Evolutionary conservation across 2,888 invertebrate species (phyloP).

Genomic region (Drosophila greeni): DNA sequence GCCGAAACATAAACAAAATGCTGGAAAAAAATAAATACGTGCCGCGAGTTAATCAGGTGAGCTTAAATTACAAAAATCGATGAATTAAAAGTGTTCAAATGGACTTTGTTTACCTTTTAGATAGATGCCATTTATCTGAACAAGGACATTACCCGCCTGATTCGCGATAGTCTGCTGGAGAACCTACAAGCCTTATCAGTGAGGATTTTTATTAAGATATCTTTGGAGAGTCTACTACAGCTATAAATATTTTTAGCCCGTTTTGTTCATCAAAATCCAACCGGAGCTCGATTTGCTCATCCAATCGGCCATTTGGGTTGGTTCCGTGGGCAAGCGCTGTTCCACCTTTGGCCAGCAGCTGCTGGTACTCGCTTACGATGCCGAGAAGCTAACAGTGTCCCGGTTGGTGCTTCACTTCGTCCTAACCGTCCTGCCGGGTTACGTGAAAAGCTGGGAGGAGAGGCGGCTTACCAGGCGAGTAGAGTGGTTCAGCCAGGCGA

Average conservation of each 20-base stretch:
- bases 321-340: conserved; percentile 84
- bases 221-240: too few relatives aligned
- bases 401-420: conserved; percentile 83
- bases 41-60: conserved; percentile 80
- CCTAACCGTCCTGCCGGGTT: conserved; percentile 82
- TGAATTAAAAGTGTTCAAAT: neutral
- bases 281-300: conserved; percentile 86
- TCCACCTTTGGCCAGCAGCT: conserved; percentile 91
- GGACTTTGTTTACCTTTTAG: conserved; percentile 73
- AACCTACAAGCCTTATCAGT: conserved; percentile 85
- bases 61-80: neutral
- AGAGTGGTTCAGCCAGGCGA: conserved; percentile 79
- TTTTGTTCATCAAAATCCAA: conserved; percentile 81
- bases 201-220: neutral
- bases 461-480: conserved; percentile 79
- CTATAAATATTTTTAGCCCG: conserved; percentile 80
- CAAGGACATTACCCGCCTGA: conserved; percentile 86
- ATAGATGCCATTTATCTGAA: conserved; percentile 90
- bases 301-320: conserved; percentile 84
- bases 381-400: conserved; percentile 81
- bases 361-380: conserved; percentile 86
- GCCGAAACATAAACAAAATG: conserved; percentile 56
- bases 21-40: conserved; percentile 77
- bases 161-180: conserved; percentile 83
- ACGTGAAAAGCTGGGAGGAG: conserved; percentile 82